A percentile compares a stretch with the other conserved stretches of the same genome.
Conservation (phyloP, 2,888 invertebrate species). For the Orgyia antiqua region DNA sequence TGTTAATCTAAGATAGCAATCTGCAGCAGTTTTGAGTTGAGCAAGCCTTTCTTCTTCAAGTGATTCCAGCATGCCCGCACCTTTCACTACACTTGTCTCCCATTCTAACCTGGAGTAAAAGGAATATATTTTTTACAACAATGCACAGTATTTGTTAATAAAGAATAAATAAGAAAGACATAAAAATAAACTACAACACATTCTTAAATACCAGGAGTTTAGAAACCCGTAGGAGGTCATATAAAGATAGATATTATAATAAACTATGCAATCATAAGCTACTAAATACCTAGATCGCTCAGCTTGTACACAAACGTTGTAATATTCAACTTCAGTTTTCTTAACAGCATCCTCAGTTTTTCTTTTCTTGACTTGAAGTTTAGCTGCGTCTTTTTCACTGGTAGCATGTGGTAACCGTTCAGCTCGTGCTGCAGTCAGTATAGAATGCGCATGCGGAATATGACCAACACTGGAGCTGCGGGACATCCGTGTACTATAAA, state of each 20-base stretch:
- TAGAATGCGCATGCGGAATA: conserved; percentile 72
- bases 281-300: conserved; percentile 92
- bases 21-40: conserved; percentile 85
- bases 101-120: conserved; percentile 84
- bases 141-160: no score
- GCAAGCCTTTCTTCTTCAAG: conserved; percentile 93
- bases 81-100: conserved; percentile 93
- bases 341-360: conserved; percentile 94
- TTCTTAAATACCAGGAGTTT: no score
- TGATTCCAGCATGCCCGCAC: conserved; percentile 90
- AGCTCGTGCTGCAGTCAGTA: conserved; percentile 62
- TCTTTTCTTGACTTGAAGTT: conserved; percentile 91
- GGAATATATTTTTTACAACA: not conserved
- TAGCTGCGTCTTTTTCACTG: conserved; percentile 81
- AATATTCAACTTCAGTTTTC: conserved; percentile 95
- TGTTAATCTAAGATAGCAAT: conserved; percentile 81
- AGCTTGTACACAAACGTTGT: conserved; percentile 92
- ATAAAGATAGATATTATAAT: no score
- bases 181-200: no score
- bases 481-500: conserved; percentile 56
- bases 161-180: no score
- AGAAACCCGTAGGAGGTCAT: no score
- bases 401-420: conserved; percentile 50
- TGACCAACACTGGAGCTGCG: conserved; percentile 78
- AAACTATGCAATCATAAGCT: no score